Percentiles rank a stretch among this genome's conserved stretches.
phyloP scores from a whole-genome alignment of 2,797 vertebrate species.

The Acomys russatus region DNA sequence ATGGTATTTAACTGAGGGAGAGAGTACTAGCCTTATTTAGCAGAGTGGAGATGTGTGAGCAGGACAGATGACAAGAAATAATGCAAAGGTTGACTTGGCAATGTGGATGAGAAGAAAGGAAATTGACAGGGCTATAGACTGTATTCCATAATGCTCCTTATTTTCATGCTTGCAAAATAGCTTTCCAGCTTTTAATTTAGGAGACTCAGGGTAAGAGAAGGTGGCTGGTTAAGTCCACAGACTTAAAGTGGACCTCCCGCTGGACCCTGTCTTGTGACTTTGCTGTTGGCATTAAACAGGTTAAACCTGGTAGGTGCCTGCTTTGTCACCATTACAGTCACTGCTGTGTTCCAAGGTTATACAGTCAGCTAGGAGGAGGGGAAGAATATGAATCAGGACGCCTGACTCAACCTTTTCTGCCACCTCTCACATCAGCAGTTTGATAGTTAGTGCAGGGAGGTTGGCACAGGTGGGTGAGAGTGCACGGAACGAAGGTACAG shows the following conservation, averaged over 20 bases:
- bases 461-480: slow-evolving; percentile 33
- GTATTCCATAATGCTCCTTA: background rate
- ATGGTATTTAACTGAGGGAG: background rate
- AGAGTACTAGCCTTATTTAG: background rate
- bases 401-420: slow-evolving; percentile 67
- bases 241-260: background rate
- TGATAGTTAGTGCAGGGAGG: slow-evolving; percentile 50
- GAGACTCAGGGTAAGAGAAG: background rate
- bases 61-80: slow-evolving; percentile 6
- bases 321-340: background rate
- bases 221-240: background rate
- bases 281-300: background rate
- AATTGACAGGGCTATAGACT: background rate
- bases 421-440: slow-evolving; percentile 56
- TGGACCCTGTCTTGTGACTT: background rate
- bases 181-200: slow-evolving; percentile 19
- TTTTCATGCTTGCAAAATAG: background rate
- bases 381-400: slow-evolving; percentile 24
- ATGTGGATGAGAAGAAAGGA: background rate
- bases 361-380: background rate
- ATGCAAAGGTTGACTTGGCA: background rate
- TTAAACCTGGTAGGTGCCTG: background rate
- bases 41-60: background rate
- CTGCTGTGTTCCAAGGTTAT: background rate
- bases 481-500: slow-evolving; percentile 4